A percentile compares a stretch with the other conserved stretches of the same genome.
Evolutionary conservation across 2,888 invertebrate genomes (phyloP).

Genomic region (Pterobdella sp.): DNA sequence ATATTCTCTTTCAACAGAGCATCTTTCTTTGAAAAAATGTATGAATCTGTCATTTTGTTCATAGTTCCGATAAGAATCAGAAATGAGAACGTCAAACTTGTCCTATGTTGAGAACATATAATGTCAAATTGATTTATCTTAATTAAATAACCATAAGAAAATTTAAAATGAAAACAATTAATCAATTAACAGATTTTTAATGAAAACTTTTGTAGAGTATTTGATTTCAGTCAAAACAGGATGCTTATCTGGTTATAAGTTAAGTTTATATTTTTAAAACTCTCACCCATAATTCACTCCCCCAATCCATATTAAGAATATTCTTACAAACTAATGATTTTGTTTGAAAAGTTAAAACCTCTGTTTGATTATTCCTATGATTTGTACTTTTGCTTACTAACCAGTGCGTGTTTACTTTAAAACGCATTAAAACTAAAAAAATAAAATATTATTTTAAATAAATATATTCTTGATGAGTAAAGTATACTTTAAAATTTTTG

Average conservation of each 20-base stretch:
- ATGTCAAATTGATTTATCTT: not conserved
- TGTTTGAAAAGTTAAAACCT: not conserved
- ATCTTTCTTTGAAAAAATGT: slow-evolving; percentile 86
- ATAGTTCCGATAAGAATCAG: slow-evolving; percentile 92
- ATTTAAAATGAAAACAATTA: not conserved
- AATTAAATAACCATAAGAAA: not conserved
- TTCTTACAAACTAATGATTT: not conserved
- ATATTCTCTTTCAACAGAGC: slow-evolving; percentile 91
- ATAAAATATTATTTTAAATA: not conserved
- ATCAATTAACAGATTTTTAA: not conserved
- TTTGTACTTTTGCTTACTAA: not conserved
- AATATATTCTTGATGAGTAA: not conserved
- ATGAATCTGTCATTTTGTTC: slow-evolving; percentile 94
- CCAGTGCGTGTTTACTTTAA: not conserved
- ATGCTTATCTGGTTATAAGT: not conserved
- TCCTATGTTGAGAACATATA: slow-evolving; percentile 64
- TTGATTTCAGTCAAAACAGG: not conserved
- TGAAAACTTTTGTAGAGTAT: not conserved
- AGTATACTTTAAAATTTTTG: not conserved
- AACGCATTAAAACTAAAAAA: slow-evolving; percentile 2
- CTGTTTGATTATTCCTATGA: not conserved
- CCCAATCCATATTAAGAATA: slow-evolving; percentile 25
- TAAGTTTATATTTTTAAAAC: not conserved
- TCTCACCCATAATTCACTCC: slow-evolving; percentile 28
- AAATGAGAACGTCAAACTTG: slow-evolving; percentile 91